Base-by-base conservation (phyloP, 2,888 invertebrate genomes). In the Chymomyza caudatula region DNA sequence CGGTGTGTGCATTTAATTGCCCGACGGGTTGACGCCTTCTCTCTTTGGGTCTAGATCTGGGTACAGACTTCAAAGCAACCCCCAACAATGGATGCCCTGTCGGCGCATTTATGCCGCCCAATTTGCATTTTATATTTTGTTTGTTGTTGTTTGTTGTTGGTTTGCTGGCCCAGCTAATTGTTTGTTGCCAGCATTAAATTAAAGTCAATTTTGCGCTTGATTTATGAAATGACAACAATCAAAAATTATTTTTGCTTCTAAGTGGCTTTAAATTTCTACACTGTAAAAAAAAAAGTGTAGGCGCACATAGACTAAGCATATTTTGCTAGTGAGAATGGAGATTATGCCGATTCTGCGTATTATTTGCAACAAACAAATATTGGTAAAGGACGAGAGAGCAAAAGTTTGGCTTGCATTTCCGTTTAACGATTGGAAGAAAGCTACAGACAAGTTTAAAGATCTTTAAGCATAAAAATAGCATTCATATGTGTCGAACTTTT, bases 1-100 rank as follows among this genome's bases (percentile, higher is more conserved):
- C 68, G 64, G 76, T 51, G 29, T 60, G 61, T 74, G 77, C 77
- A 74, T 69, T 76, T 74, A 76, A 74, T 74, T 74, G 74, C 65
- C 76, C 3, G 61, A 60, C 52, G 29, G 29, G 29, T 11, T 37
- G 8, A 37, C 29, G 29, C 29, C 29, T 37, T 11, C 29, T n/a
- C n/a, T n/a, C n/a, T n/a, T n/a, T n/a, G n/a, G n/a, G 29, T 11
- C 25, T 11, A 37, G 29, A 8, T 37, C 29, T 37, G 29, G 29
- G 2, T 37, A 3, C 29, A 37, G 29, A 37, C 11, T 37, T 37
- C 11, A 37, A 37, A 37, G 29, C 29, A 37, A 11, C 29, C 29
- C 29, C 29, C 29, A 22, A 51, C 8, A 20, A 8, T 22, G 13
- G 19, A 51, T 15, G 13, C 51, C 20, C 19, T 20, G 22, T 22